Evolutionary conservation across 2,888 invertebrate genomes (phyloP), one percentile per base, ranked within the genome.

Genomic region (Eristalis intricaria): DNA sequence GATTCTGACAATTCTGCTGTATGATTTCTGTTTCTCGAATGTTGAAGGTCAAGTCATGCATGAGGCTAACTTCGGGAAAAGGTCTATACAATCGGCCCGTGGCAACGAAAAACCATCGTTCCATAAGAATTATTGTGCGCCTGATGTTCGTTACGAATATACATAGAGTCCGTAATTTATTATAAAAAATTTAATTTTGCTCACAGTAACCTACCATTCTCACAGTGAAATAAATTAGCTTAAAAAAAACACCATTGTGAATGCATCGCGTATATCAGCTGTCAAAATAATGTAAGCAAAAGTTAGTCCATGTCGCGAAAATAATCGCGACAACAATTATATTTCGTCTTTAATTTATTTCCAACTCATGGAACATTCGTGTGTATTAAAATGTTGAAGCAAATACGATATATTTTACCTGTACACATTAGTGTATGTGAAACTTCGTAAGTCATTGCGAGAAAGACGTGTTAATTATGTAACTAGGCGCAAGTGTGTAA

Each of bases 401-500:
- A 58, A 40, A 68, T 89, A 15, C 79, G 75, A 40, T 79, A 29
- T 32, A 8, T 84, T 56, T 38, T 80, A 50, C 80, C 83, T 35
- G 15, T 63, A 19, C 79, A 75, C 43, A 79, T 70, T 29, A 50
- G 65, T 10, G 15, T 64, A 1, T 84, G 68, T 70, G 73, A 80
- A 64, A 74, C 82, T 64, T 84, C 86, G 89, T 89, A 89, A 89
- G 89, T 81, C 23, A 35, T 35, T 64, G 4, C 23, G 1, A 11
- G 10, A n/a, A 29, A 38, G 35, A 19, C 22, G 10, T 26, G 11
- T n/a, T 13, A 69, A 63, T 86, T 86, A 74, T 70, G 75, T 86
- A 83, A 86, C 76, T 66, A 66, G n/a, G 22, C 13, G 22, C 60
- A 61, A 74, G n/a, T 60, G 23, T 60, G 43, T 40, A 76, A 82